Percentiles rank a stretch among this genome's conserved stretches.
Conservation (phyloP, 2,113 vertebrate species). For the Gymnocephalus cernua region DNA sequence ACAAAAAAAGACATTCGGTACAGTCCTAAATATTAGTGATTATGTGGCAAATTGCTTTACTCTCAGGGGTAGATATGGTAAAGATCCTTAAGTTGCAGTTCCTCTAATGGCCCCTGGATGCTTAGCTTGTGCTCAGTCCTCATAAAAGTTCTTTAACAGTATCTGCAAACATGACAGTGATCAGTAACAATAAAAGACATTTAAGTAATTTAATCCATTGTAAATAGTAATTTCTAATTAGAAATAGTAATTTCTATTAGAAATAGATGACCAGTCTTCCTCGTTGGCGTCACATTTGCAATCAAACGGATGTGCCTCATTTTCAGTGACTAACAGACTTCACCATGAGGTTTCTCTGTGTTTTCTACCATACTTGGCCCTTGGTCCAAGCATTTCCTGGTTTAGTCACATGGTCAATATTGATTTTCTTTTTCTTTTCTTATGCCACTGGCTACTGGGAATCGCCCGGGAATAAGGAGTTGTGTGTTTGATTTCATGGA, state of each 20-base stretch:
- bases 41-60: background rate
- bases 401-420: conserved; percentile 70
- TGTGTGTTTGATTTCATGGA: conserved; percentile 78
- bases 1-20: no score
- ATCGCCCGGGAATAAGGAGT: conserved; percentile 72
- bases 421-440: conserved; percentile 39
- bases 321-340: background rate
- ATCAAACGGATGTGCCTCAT: background rate
- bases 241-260: no score
- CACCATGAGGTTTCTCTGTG: background rate
- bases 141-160: background rate
- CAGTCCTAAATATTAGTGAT: no score
- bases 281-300: background rate
- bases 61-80: background rate
- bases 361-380: conserved; percentile 19
- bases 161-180: background rate
- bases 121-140: background rate
- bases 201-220: background rate
- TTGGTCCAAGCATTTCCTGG: conserved; percentile 51
- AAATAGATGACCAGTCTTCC: background rate
- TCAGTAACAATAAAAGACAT: background rate
- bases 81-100: background rate
- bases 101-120: background rate
- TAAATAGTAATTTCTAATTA: background rate
- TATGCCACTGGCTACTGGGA: conserved; percentile 62